Evolutionary conservation across 2,888 invertebrate genomes (phyloP).

Genomic region (Ferrisia virgata): DNA sequence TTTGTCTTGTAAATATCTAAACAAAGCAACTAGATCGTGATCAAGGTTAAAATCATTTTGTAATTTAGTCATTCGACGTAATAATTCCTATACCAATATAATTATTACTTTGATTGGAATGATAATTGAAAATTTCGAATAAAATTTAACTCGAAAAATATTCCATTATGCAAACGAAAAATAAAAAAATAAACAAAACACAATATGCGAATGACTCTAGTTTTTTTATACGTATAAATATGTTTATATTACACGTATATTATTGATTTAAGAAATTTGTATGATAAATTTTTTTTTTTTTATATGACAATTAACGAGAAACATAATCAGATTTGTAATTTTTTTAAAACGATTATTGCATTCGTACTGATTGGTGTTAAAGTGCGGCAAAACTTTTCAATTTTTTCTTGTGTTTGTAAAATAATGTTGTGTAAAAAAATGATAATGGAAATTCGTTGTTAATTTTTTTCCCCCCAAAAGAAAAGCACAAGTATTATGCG

Average conservation of each 20-base stretch:
- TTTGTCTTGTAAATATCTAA: no score
- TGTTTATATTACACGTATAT: not conserved
- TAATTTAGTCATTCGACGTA: not conserved
- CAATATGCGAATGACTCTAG: not conserved
- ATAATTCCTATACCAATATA: not conserved
- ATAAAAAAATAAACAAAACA: not conserved
- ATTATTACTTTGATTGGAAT: no score
- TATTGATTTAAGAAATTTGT: not conserved
- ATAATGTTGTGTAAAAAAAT: constrained; percentile 12
- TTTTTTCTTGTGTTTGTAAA: no score
- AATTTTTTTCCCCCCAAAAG: not conserved
- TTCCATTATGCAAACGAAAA: not conserved
- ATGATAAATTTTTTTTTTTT: not conserved
- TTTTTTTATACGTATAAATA: not conserved
- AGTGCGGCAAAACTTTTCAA: not conserved
- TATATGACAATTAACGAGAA: not conserved
- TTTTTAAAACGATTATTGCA: not conserved
- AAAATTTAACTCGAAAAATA: not conserved
- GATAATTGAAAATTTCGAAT: not conserved
- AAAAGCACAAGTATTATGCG: not conserved
- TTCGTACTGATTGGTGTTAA: not conserved
- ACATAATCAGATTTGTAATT: not conserved
- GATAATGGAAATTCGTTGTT: not conserved
- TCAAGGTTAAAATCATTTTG: not conserved
- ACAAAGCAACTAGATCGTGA: not conserved